These are phyloP conservation scores for Heliconius nattereri DNA, from an alignment of 1,140 invertebrate species.

Conservation along the genomic window DNA sequence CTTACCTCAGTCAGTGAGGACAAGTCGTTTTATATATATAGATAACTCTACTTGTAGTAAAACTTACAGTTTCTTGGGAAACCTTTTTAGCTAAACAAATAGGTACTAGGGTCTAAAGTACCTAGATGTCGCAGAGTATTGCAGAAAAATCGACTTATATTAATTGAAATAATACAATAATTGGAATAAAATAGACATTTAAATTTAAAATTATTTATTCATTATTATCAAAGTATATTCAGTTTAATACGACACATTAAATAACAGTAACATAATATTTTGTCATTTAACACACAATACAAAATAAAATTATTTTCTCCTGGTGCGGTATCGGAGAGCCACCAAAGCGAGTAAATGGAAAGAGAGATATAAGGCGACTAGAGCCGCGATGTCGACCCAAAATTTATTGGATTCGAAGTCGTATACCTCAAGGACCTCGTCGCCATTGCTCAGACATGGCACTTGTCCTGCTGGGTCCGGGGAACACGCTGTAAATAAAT, in stretches of 20 bases:
- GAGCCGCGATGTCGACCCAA: conserved; percentile 84
- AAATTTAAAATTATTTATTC: neutral
- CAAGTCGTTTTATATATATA: too few relatives aligned
- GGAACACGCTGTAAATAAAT: conserved; percentile 83
- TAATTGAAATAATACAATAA: neutral
- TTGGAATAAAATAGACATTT: neutral
- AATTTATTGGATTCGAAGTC: conserved; percentile 86
- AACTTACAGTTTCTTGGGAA: too few relatives aligned
- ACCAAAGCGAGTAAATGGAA: conserved; percentile 88
- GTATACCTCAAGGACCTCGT: conserved; percentile 86
- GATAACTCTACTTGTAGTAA: too few relatives aligned
- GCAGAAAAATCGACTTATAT: too few relatives aligned
- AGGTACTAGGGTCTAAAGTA: too few relatives aligned
- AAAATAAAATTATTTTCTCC: conserved; percentile 80
- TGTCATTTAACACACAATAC: conserved; percentile 3
- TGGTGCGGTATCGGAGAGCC: conserved; percentile 84
- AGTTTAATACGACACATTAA: conserved; percentile 15
- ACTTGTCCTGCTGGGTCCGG: conserved; percentile 61
- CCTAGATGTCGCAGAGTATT: too few relatives aligned
- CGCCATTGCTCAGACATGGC: conserved; percentile 87
- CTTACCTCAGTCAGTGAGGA: too few relatives aligned
- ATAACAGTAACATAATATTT: conserved; percentile 13
- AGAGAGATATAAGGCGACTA: conserved; percentile 84
- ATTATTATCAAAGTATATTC: conserved; percentile 6
- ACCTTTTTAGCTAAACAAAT: too few relatives aligned